Conservation (phyloP, 2,888 invertebrate genomes). For the Bellardia bayeri region DNA sequence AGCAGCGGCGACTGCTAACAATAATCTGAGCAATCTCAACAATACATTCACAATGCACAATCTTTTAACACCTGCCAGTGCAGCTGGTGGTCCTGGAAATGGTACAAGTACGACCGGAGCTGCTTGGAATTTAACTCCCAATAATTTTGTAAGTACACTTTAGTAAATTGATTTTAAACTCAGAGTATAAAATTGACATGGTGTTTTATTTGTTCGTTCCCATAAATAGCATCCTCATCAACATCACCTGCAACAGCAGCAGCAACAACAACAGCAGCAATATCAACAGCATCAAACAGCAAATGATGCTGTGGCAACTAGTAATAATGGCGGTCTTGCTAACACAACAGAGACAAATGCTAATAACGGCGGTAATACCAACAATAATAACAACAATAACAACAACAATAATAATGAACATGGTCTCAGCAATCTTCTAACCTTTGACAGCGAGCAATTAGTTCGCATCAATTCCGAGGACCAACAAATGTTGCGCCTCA, state of each 20-base stretch:
- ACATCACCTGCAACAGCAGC: constrained; percentile 75
- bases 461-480: constrained; percentile 85
- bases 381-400: constrained; percentile 25
- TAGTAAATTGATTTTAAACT: too few species aligned
- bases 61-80: constrained; percentile 75
- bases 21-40: constrained; percentile 79
- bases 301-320: constrained; percentile 46
- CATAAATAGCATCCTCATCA: constrained; percentile 74
- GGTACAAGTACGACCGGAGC: constrained; percentile 56
- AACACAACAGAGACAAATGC: constrained; percentile 28
- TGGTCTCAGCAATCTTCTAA: constrained; percentile 83
- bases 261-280: constrained; percentile 74
- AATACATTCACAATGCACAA: constrained; percentile 78
- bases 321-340: not conserved
- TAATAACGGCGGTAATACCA: constrained; percentile 39
- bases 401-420: constrained; percentile 77
- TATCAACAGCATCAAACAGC: constrained; percentile 75
- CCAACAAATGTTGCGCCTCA: constrained; percentile 84
- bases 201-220: not conserved
- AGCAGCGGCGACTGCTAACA: constrained; percentile 73
- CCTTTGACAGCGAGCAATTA: constrained; percentile 85
- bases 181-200: too few species aligned
- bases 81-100: constrained; percentile 59
- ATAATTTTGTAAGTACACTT: constrained; percentile 66
- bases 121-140: constrained; percentile 78